Base-by-base conservation (phyloP, 2,113 vertebrate genomes). In the Hiodon tergisus region DNA sequence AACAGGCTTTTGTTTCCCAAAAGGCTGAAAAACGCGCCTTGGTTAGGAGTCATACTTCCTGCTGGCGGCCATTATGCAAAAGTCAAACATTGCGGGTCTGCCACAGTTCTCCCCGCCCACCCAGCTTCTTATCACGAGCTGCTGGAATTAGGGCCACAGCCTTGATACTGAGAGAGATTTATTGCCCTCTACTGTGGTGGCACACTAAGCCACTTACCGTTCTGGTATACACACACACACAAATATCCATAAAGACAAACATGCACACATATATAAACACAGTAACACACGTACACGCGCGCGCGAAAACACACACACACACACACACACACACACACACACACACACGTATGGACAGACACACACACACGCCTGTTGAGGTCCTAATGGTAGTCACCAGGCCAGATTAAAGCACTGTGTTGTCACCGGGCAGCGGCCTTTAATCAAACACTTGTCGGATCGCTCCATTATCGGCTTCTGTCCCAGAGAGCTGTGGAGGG, bases 361-460 rank as follows among this genome's bases (percentile, higher is more conserved):
- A 69, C 51, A 54, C 9, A 71, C 69, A 71, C 54, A 71, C 52
- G 13, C 71, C 8, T 79, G 77, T 67, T 79, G 80, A 77, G 81
- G 79, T 74, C 67, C 72, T 83, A 79, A 59, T 83, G 82, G 77
- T 81, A 82, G 59, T 83, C 81, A 82, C 78, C 78, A 78, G 82
- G 80, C 75, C 78, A 69, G 81, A 83, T 75, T 78, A 84, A 86
- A 85, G 78, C 83, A 79, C 75, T 46, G n/a, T 55, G 75, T 77
- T 85, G 80, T 84, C 80, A 83, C 73, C 81, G 80, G 77, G 80
- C 81, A 78, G 69, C 80, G 77, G 81, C 59, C 84, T 83, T 83
- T 88, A 86, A 86, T 89, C 83, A 86, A 85, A 85, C 77, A 71
- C 79, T 72, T 80, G 79, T 80, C 73, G 69, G 73, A 79, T 79